A percentile compares a stretch with the other conserved stretches of the same genome.
These are phyloP conservation scores for Gracilinanus agilis DNA, from an alignment of 2,113 vertebrate genomes.

Conservation along the genomic window DNA sequence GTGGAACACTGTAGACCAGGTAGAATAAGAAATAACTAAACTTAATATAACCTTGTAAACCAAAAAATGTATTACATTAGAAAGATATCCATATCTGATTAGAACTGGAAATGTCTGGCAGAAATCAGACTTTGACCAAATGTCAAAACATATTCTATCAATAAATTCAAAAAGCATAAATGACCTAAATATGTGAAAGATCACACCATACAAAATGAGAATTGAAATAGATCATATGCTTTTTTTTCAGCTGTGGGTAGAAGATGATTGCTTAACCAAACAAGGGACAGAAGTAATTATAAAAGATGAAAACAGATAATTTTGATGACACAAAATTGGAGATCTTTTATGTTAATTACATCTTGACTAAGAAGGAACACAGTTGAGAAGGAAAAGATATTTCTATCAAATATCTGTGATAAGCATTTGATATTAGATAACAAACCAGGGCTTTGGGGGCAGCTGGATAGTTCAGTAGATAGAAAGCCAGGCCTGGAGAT, in stretches of 20 bases:
- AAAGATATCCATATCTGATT: background rate
- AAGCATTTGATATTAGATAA: background rate
- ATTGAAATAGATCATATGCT: background rate
- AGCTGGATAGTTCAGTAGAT: too few relatives aligned
- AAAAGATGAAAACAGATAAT: background rate
- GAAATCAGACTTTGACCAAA: background rate
- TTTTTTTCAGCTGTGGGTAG: background rate
- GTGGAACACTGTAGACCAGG: background rate
- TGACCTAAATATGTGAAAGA: background rate
- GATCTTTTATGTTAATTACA: background rate
- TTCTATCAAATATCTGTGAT: background rate
- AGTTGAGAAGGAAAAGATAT: background rate
- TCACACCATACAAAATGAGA: background rate
- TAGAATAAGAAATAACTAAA: background rate
- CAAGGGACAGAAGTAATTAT: background rate
- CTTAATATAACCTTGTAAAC: background rate
- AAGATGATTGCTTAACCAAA: background rate
- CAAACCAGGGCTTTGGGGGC: too few relatives aligned
- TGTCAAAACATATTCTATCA: background rate
- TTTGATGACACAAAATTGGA: background rate
- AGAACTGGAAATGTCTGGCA: background rate
- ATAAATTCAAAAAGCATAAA: background rate
- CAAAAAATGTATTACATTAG: background rate
- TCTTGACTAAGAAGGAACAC: background rate
- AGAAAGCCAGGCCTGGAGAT: too few relatives aligned